Base-by-base conservation (phyloP, 2,797 vertebrate genomes). In the Zonotrichia albicollis region DNA sequence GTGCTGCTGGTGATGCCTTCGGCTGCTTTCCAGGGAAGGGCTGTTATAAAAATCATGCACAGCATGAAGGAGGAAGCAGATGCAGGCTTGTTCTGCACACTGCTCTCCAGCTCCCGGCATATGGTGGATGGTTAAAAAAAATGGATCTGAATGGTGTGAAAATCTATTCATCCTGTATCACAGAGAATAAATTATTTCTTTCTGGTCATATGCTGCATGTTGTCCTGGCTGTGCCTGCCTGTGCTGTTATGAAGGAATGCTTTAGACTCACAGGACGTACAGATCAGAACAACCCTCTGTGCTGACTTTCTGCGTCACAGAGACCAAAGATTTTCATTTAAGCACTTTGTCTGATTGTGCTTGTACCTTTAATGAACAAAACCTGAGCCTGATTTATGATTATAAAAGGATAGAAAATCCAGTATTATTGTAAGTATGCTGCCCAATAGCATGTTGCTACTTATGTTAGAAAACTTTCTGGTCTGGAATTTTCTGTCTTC, bases 111-210 rank as follows among this genome's bases (percentile, higher is more conserved):
- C 61, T 95, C 79, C 89, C 0, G 34, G 85, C 89, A 97, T 90
- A 92, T 92, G 95, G 89, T 76, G 66, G 82, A 82, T 84, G 48
- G 57, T 72, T 73, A 60, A 91, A 90, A 95, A 93, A 96, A 84
- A 64, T 17, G 67, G 76, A 60, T 90, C 64, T 71, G 91, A 88
- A 70, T 82, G 61, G 85, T 95, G 92, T 93, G 91, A 96, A 96
- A 96, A 91, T 93, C 83, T 94, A 92, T 95, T 93, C 76, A 91
- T 95, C 60, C 89, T 57, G 58, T 60, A 91, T 91, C 81, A 90
- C 95, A 91, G 80, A 79, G 83, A 93, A 95, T 93, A 94, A 96
- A 96, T 92, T 91, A 92, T 88, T 92, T 93, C 60, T 51, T 86
- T 84, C 75, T 81, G 93, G 89, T 96, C 89, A 91, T 86, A 93